Evolutionary conservation across 1,140 invertebrate species (phyloP), one percentile per base, ranked within the genome.

Genomic region (Eumeta japonica): DNA sequence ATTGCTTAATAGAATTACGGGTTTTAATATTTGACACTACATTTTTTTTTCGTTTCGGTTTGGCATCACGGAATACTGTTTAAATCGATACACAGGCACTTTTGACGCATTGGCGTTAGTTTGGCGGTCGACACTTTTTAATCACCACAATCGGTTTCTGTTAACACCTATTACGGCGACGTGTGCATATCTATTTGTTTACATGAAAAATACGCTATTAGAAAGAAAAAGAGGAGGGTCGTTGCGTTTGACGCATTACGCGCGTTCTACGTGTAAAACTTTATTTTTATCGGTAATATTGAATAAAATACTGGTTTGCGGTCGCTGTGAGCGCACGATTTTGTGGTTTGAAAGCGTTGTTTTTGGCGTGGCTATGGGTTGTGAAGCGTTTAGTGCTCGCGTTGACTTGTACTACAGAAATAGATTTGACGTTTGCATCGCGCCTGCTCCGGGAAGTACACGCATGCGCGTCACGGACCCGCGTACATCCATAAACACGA

Each of bases 61-160:
- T 61, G 55, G 50, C 57, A 61, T 63, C 55, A 55, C 56, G 51
- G 48, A 52, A 48, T 54, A 55, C 49, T 58, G 46, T 16, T 34
- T 17, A 39, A 47, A 58, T 61, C 51, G 59, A 62, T 62, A 47
- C 33, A 16, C 31, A 33, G 38, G 43, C n/a, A n/a, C n/a, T n/a
- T n/a, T n/a, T 61, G 55, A 40, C 63, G 63, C 63, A 67, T 61
- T 67, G 62, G 54, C 50, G 63, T 53, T n/a, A 67, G 64, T 60
- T 55, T 45, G 31, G 16, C 19, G 33, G 28, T 41, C 19, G 31
- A 37, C 34, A 30, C 12, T 35, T 27, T 16, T n/a, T 16, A n/a
- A n/a, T n/a, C n/a, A n/a, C n/a, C n/a, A n/a, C n/a, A n/a, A n/a
- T n/a, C n/a, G n/a, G n/a, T n/a, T n/a, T n/a, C n/a, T n/a, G n/a